Conservation (phyloP, 2,888 invertebrate species). For the Napeogenes inachia region DNA sequence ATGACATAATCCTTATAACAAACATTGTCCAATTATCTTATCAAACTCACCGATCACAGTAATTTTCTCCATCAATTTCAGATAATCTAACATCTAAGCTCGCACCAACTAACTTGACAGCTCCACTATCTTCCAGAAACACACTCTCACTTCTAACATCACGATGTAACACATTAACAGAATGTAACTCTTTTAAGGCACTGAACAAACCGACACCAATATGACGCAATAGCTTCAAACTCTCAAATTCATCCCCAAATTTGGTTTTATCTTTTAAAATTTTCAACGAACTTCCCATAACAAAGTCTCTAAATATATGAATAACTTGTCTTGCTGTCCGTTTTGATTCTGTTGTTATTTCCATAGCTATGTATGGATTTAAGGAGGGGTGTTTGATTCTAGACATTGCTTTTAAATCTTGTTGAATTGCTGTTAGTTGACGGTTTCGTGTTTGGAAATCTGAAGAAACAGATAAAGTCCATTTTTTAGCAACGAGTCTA, state of each 20-base stretch:
- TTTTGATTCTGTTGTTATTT: slow-evolving; percentile 78
- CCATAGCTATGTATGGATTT: slow-evolving; percentile 86
- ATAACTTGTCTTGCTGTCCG: slow-evolving; percentile 63
- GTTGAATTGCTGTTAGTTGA: slow-evolving; percentile 83
- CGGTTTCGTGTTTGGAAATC: slow-evolving; percentile 69
- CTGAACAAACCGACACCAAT: slow-evolving; percentile 84
- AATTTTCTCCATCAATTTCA: slow-evolving; percentile 72
- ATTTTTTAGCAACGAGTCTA: slow-evolving; percentile 85
- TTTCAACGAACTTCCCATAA: slow-evolving; percentile 69
- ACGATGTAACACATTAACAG: slow-evolving; percentile 88
- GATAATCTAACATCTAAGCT: slow-evolving; percentile 82
- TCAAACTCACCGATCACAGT: slow-evolving; percentile 57
- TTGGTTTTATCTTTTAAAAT: slow-evolving; percentile 43
- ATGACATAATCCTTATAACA: too few relatives aligned
- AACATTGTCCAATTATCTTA: not conserved
- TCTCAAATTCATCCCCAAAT: slow-evolving; percentile 53
- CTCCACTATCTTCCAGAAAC: slow-evolving; percentile 82
- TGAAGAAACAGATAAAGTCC: slow-evolving; percentile 76
- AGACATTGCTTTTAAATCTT: slow-evolving; percentile 84
- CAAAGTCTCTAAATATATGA: slow-evolving; percentile 84
- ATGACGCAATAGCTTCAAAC: slow-evolving; percentile 73
- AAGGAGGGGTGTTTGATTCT: slow-evolving; percentile 84
- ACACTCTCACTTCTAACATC: slow-evolving; percentile 86
- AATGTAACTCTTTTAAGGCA: slow-evolving; percentile 87
- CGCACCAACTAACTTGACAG: slow-evolving; percentile 80